These are phyloP conservation scores for Agrotis ipsilon DNA, from an alignment of 2,888 invertebrate species.

Conservation along the genomic window DNA sequence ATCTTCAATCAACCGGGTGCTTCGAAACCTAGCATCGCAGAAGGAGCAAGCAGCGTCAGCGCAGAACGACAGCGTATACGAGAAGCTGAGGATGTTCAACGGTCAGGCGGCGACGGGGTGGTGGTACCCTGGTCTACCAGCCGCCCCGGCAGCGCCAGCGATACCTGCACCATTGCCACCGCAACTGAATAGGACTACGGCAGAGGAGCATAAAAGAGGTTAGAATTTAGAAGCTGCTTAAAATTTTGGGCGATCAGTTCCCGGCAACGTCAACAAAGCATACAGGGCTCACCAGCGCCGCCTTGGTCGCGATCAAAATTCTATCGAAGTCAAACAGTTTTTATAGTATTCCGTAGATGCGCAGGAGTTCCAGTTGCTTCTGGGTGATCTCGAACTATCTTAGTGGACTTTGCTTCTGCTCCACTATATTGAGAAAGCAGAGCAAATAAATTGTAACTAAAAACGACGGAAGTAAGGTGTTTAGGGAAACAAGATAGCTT, in stretches of 20 bases:
- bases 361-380: too few species aligned
- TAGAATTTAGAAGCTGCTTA: conserved; percentile 71
- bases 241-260: too few species aligned
- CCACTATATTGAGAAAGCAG: too few species aligned
- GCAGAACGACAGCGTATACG: conserved; percentile 97
- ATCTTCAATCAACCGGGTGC: conserved; percentile 99
- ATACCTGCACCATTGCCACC: conserved; percentile 93
- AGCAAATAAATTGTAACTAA: too few species aligned
- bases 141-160: conserved; percentile 93
- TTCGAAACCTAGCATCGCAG: conserved; percentile 98
- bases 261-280: too few species aligned
- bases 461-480: not conserved
- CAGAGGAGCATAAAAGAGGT: conserved; percentile 95
- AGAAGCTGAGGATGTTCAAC: conserved; percentile 98
- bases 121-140: conserved; percentile 96
- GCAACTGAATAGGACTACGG: conserved; percentile 90
- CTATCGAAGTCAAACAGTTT: too few species aligned
- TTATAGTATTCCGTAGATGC: too few species aligned
- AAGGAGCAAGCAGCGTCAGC: conserved; percentile 97
- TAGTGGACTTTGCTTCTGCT: too few species aligned
- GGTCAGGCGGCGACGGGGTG: conserved; percentile 96
- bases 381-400: too few species aligned
- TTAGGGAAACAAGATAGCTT: not conserved
- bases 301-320: too few species aligned
- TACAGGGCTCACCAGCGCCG: too few species aligned